Base-by-base conservation (phyloP, 2,797 vertebrate genomes). In the Pangasius sanitwongsei region DNA sequence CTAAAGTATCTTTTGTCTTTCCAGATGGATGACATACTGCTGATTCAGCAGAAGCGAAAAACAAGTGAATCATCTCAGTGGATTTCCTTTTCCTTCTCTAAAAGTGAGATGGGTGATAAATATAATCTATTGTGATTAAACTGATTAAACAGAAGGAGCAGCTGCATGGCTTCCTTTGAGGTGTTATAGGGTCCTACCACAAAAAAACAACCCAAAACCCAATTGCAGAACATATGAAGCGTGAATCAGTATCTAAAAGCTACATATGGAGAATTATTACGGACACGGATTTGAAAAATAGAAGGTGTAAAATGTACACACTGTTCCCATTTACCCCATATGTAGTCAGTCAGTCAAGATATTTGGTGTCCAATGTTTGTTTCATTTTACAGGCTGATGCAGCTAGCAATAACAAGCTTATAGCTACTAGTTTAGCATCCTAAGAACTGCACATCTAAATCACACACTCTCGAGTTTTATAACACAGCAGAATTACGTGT, bases 1-100 rank as follows among this genome's bases (percentile, higher is more conserved):
- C 2, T 78, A 16, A 78, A 78, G 77, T 31, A 53, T 50, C 25
- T 37, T 81, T 12, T 23, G 34, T 69, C 65, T 69, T 3, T 34
- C 20, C 37, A 34, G 44, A 12, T 70, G 28, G 28, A 41, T 31
- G 16, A 75, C 67, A 23, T 44, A 20, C 15, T 59, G 20, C 69
- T 84, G 69, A 63, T 61, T 37, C 57, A 75, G 81, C 80, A 80
- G 48, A 41, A 70, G 28, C 0, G 6, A 31, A 70, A 72, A 88
- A 67, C 87, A 67, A 41, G 18, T 28, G 57, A 50, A 61, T 65
- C 87, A 85, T 9, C 59, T 31, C n/a, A 3, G 48, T 85, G 63
- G 83, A 85, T 69, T 69, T 85, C 83, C 61, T 67, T 15, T 84
- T 84, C 41, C 65, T 85, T 53, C 44, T 53, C 83, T 13, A 85